Base-by-base conservation (phyloP, 1,140 invertebrate species). In the Panagrolaimus sp. region DNA sequence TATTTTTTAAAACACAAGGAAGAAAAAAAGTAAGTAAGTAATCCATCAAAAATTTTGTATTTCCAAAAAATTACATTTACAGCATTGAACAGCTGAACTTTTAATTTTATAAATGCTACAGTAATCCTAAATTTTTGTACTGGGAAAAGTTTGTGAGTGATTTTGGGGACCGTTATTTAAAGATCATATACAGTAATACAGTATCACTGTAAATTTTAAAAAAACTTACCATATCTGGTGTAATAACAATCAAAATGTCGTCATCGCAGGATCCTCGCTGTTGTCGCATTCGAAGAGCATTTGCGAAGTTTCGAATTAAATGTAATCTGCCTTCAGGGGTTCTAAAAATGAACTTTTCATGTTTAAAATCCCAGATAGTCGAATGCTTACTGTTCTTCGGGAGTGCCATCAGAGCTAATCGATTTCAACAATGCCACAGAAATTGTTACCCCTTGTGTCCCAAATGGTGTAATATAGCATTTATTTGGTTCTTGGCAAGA, bases 241-340 rank as follows among this genome's bases (percentile, higher is more conserved):
- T 28, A 14, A 47, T 44, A 8, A 70, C 68, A 10, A 70, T 70
- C 4, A 70, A 24, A 67, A 68, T 55, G 9, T 70, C 68, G 12
- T 70, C 68, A 32, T 70, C 68, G n/a, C 68, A 70, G 21, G 43
- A 28, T 10, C 68, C 68, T 0, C 68, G 68, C 15, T 43, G 12
- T 67, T 63, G 63, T 7, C 47, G 43, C 14, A 24, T 43, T 3
- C 48, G 58, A 5, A 70, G 47, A 0, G 47, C 65, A 9, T 70
- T 67, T 15, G 64, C 24, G 17, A 70, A 70, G 14, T 32, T 48
- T 21, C 14, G 17, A 21, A 46, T 67, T 21, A 58, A n/a, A 17
- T 28, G 52, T 1, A 12, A 26, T n/a, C 52, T 21, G 15, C 21
- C 28, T 1, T 21, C 63, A 46, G 28, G 9, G n/a, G 21, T 17